phyloP scores from a whole-genome alignment of 2,113 vertebrate species.

The Motacilla alba region DNA sequence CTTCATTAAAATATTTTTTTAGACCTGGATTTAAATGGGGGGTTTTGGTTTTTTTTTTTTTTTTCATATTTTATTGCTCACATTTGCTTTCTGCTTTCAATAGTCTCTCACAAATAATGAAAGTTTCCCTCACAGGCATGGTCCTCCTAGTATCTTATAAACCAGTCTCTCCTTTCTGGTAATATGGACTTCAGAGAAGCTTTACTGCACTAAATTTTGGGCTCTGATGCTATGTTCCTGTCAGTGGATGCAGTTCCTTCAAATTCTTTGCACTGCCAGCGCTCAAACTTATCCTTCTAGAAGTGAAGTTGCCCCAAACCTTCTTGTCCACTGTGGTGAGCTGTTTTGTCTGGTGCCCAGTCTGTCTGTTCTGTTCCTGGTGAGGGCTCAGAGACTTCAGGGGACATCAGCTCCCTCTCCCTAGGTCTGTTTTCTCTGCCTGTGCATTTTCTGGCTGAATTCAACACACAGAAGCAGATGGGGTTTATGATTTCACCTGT shows the following conservation, averaged over 20 bases:
- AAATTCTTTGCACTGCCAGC: background rate
- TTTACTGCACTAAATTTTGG: background rate
- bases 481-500: background rate
- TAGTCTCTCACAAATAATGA: background rate
- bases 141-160: background rate
- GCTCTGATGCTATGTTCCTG: background rate
- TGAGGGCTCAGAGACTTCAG: background rate
- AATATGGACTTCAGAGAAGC: background rate
- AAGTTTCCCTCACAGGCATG: background rate
- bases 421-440: background rate
- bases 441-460: background rate
- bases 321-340: background rate
- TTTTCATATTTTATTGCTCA: background rate
- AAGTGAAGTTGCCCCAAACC: background rate
- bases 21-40: background rate
- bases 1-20: background rate
- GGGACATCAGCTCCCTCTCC: accelerated
- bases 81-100: background rate
- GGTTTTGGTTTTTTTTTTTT: background rate
- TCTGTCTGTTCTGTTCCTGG: background rate
- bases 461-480: background rate
- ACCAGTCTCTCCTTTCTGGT: background rate
- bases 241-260: background rate
- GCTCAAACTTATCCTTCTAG: background rate
- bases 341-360: background rate